Evolutionary conservation across 2,797 vertebrate genomes (phyloP).

Genomic region (Emys orbicularis): DNA sequence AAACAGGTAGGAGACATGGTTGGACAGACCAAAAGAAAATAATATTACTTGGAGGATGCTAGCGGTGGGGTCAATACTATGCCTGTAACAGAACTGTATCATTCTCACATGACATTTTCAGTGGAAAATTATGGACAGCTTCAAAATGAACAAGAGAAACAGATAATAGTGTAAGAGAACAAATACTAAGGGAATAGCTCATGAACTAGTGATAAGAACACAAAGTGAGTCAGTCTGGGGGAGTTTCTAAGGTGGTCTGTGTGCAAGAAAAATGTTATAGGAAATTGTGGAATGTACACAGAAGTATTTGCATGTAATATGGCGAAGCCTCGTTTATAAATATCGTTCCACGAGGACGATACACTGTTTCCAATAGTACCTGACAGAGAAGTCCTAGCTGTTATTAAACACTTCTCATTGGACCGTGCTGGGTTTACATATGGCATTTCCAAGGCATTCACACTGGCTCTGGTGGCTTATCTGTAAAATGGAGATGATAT

Average conservation of each 20-base stretch:
- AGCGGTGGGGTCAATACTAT: not conserved
- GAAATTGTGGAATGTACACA: not conserved
- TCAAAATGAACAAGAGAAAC: not conserved
- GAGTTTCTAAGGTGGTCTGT: not conserved
- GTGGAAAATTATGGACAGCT: not conserved
- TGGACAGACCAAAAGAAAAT: conserved; percentile 5
- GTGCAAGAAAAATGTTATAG: not conserved
- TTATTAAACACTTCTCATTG: conserved; percentile 3
- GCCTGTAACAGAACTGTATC: not conserved
- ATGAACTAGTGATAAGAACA: not conserved
- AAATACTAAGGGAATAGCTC: not conserved
- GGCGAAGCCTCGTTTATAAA: not conserved
- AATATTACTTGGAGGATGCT: not conserved
- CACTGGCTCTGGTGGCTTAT: conserved; percentile 21
- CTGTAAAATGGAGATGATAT: not conserved
- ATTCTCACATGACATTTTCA: not conserved
- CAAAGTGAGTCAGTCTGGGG: not conserved
- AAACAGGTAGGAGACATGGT: not conserved
- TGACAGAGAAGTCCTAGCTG: conserved; percentile 34
- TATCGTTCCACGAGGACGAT: not conserved
- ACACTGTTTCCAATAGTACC: not conserved
- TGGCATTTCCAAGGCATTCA: not conserved
- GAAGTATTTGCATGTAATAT: not conserved
- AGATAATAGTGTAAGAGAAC: not conserved
- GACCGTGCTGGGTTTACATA: conserved; percentile 23